These are phyloP conservation scores for Psittacus erithacus DNA, from an alignment of 2,113 vertebrate genomes.

Conservation along the genomic window DNA sequence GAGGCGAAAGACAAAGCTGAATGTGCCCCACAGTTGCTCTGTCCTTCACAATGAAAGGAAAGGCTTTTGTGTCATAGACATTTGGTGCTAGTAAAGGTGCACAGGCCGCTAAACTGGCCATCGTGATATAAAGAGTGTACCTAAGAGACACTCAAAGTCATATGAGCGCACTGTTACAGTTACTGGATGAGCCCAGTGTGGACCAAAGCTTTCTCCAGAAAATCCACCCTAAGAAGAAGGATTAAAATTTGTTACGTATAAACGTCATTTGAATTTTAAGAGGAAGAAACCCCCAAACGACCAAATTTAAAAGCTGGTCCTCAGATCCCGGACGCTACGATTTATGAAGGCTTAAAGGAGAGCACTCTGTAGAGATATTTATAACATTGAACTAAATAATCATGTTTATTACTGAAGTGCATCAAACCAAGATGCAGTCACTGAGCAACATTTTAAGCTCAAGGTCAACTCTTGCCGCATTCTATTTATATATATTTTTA, in stretches of 20 bases:
- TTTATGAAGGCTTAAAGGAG: neutral
- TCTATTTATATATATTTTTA: constrained; percentile 8
- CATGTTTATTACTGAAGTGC: neutral
- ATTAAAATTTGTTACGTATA: neutral
- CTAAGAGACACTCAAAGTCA: neutral
- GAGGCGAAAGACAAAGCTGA: neutral
- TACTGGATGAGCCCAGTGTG: neutral
- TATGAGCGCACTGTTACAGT: neutral
- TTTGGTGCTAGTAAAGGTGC: neutral
- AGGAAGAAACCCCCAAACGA: neutral
- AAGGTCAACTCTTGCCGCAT: constrained; percentile 10
- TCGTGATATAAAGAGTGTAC: accelerated
- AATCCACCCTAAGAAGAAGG: neutral
- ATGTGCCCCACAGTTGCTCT: neutral
- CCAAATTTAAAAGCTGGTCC: neutral
- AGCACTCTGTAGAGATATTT: neutral
- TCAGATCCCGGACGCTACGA: neutral
- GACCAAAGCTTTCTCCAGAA: constrained; percentile 23
- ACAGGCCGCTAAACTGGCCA: neutral
- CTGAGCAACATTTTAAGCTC: neutral
- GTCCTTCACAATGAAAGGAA: neutral
- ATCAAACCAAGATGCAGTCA: constrained; percentile 5
- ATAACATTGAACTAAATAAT: neutral
- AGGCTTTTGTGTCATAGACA: neutral
- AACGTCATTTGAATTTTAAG: neutral